phyloP scores from a whole-genome alignment of 2,113 vertebrate genomes.

The Polyodon spathula region DNA sequence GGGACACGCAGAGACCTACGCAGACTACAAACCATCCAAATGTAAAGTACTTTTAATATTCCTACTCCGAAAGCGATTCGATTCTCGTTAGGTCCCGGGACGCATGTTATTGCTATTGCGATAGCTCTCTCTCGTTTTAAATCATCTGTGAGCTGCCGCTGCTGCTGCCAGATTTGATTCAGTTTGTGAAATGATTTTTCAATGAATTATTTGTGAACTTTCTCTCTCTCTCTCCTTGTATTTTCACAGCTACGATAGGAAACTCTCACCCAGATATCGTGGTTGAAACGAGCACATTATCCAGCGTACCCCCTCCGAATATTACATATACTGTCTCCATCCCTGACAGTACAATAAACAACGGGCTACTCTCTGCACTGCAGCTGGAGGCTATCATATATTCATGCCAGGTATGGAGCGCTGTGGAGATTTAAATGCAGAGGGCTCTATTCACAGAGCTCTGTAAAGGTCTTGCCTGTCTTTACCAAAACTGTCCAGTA shows the following conservation, averaged over 20 bases:
- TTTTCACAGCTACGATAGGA: conserved; percentile 74
- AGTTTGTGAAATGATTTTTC: no score
- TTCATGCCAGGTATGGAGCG: conserved; percentile 77
- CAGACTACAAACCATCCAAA: conserved; percentile 89
- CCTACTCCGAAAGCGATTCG: no score
- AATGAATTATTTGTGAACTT: no score
- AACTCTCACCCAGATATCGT: conserved; percentile 91
- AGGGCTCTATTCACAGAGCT: no score
- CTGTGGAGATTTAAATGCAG: background rate
- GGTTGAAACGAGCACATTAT: conserved; percentile 93
- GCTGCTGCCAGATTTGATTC: no score
- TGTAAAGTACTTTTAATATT: no score
- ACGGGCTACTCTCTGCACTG: conserved; percentile 75
- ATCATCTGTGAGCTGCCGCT: no score
- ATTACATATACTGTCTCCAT: conserved; percentile 84
- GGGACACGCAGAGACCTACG: conserved; percentile 90
- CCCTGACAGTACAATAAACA: conserved; percentile 50
- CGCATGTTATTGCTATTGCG: no score
- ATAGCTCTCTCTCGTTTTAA: no score
- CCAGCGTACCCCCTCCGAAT: conserved; percentile 91
- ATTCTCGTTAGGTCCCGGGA: no score
- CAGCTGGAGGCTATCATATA: conserved; percentile 95
- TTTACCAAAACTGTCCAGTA: no score
- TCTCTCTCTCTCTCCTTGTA: background rate
- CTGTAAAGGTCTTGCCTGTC: no score